These are phyloP conservation scores for Procambarus clarkii DNA, from an alignment of 1,140 invertebrate species.

Conservation along the genomic window DNA sequence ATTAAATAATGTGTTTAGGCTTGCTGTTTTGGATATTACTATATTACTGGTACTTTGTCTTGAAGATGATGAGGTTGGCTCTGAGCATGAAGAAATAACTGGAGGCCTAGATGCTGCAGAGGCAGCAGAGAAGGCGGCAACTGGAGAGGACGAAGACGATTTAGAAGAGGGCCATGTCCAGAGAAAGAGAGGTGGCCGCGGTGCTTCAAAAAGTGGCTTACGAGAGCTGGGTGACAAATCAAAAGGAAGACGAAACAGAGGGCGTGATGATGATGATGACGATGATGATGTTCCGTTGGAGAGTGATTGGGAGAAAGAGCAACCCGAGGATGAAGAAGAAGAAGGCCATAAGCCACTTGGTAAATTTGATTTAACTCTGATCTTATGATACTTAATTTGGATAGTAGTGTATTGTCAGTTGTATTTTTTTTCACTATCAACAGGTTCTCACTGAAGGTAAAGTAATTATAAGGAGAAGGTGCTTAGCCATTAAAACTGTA, in stretches of 20 bases:
- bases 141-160: neutral
- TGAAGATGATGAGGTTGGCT: constrained; percentile 52
- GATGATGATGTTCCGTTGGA: constrained; percentile 28
- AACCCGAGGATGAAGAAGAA: constrained; percentile 59
- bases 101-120: constrained; percentile 54
- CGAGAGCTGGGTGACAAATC: neutral
- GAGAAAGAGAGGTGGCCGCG: neutral
- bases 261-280: constrained; percentile 31
- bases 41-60: no score
- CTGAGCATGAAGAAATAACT: constrained; percentile 61
- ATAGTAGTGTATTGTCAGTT: no score
- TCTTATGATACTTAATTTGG: neutral
- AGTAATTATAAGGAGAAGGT: no score
- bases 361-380: neutral
- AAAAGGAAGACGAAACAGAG: constrained; percentile 1
- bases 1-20: no score
- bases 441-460: no score
- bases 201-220: neutral
- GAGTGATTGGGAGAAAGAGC: constrained; percentile 58
- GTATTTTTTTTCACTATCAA: no score
- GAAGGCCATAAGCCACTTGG: constrained; percentile 42
- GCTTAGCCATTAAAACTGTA: no score
- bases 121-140: constrained; percentile 40
- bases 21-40: no score
- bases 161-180: neutral